phyloP scores from a whole-genome alignment of 2,797 vertebrate genomes.

The Carapus acus region DNA sequence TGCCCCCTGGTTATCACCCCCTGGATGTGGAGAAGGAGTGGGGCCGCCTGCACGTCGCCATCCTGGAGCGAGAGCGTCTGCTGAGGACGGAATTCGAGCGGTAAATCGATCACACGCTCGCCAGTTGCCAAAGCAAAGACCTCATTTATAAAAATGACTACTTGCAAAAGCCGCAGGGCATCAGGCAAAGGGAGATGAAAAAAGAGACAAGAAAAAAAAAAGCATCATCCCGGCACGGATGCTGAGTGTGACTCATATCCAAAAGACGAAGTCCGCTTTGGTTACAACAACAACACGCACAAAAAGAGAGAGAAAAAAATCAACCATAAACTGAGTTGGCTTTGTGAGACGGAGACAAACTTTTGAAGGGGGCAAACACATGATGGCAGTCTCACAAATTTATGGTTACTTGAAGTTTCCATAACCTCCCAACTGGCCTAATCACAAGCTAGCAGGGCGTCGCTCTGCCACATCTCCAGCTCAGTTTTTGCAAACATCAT shows the following conservation, averaged over 20 bases:
- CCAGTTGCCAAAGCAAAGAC: conserved; percentile 27
- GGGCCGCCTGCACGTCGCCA: conserved; percentile 88
- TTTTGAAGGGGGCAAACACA: conserved; percentile 30
- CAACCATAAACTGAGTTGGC: conserved; percentile 13
- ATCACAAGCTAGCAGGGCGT: conserved; percentile 54
- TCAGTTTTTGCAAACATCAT: not conserved
- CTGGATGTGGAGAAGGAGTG: conserved; percentile 95
- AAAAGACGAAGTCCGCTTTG: conserved; percentile 8
- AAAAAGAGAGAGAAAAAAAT: not conserved
- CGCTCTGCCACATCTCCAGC: conserved; percentile 25
- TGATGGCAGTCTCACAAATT: conserved; percentile 35
- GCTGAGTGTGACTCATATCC: conserved; percentile 43
- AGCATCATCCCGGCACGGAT: conserved; percentile 17
- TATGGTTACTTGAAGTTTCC: conserved; percentile 25
- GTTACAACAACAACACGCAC: no score
- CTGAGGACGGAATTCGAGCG: conserved; percentile 86
- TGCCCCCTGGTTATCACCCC: conserved; percentile 83
- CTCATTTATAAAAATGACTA: not conserved
- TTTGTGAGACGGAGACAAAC: conserved; percentile 28
- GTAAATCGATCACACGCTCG: conserved; percentile 50
- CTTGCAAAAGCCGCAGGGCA: conserved; percentile 8
- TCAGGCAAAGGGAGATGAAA: not conserved
- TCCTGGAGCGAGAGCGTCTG: conserved; percentile 88
- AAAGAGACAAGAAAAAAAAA: not conserved
- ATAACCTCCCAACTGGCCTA: conserved; percentile 12